Conservation (phyloP, 2,113 vertebrate genomes). For the Aphyosemion australe region DNA sequence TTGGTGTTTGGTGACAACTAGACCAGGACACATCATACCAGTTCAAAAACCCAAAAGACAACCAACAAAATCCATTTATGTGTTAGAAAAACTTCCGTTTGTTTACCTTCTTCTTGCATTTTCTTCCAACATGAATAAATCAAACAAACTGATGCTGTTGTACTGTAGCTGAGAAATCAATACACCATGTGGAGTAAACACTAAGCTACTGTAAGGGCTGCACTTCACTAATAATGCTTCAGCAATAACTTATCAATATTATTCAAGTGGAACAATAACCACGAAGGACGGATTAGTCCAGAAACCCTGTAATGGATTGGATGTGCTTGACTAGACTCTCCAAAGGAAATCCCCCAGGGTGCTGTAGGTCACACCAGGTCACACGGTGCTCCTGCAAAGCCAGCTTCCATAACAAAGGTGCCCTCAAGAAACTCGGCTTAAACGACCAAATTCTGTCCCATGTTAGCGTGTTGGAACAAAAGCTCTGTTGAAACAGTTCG, state of each 20-base stretch:
- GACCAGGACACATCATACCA: too few species aligned
- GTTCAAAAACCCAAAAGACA: neutral
- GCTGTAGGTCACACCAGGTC: constrained; percentile 41
- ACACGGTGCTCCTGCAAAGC: constrained; percentile 36
- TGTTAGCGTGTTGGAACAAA: neutral
- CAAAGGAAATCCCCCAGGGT: constrained; percentile 62
- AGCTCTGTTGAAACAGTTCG: neutral
- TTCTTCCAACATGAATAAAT: neutral
- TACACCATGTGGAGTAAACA: neutral
- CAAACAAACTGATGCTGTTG: neutral
- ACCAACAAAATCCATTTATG: too few species aligned
- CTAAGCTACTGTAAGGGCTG: constrained; percentile 7
- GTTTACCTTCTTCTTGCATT: too few species aligned
- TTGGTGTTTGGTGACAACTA: too few species aligned
- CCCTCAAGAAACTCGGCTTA: constrained; percentile 15
- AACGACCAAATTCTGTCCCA: neutral
- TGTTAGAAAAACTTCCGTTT: too few species aligned
- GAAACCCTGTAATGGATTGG: constrained; percentile 67
- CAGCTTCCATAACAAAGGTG: constrained; percentile 20
- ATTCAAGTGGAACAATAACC: constrained; percentile 65
- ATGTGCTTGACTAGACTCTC: constrained; percentile 57
- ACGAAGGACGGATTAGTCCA: constrained; percentile 62
- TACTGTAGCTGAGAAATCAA: neutral
- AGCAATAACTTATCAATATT: constrained; percentile 55
- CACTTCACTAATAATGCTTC: constrained; percentile 34